Base-by-base conservation (phyloP, 2,797 vertebrate genomes). In the Eulemur albifrons region DNA sequence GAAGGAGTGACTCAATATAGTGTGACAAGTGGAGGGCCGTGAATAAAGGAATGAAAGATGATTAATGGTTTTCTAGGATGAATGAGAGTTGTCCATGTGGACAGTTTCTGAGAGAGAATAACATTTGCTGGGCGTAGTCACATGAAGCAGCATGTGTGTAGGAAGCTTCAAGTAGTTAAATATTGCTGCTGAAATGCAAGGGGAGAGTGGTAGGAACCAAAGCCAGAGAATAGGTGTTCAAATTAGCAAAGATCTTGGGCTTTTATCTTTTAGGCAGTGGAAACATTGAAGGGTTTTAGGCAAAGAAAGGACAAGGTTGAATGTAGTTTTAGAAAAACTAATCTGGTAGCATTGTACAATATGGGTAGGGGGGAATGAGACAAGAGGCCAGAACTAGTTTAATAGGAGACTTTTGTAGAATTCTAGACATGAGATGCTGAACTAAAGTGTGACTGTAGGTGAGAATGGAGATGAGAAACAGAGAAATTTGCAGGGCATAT, bases 271-370 rank as follows among this genome's bases (percentile, higher is more conserved):
- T 81, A 45, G 70, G 48, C 50, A 69, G 8, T 85, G 21, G 11
- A 48, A 94, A 20, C 52, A 52, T 40, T 77, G 75, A 69, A 86
- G 72, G 35, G 23, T 87, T 95, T 84, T 83, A 93, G 86, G 45
- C 57, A 90, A 90, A 89, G 70, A 83, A 63, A 86, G 5, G 69
- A 67, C 1, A 4, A 79, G 61, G 27, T 86, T 80, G 92, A 18
- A 45, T 75, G 93, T 76, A 57, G 27, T 70, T 91, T 93, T 93
- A 23, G 69, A 82, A 93, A 92, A 95, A 81, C 7, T 23, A 52
- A 80, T 93, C 48, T 92, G 40, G n/a, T 92, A 90, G 38, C 30
- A 52, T 70, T 86, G n/a, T 76, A 40, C 48, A 75, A 75, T 83
- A 54, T 69, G n/a, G 32, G 2, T 81, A 57, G 48, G 13, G 57